These are phyloP conservation scores for Alviniconcha marisindica DNA, from an alignment of 1,140 invertebrate species.

Conservation along the genomic window DNA sequence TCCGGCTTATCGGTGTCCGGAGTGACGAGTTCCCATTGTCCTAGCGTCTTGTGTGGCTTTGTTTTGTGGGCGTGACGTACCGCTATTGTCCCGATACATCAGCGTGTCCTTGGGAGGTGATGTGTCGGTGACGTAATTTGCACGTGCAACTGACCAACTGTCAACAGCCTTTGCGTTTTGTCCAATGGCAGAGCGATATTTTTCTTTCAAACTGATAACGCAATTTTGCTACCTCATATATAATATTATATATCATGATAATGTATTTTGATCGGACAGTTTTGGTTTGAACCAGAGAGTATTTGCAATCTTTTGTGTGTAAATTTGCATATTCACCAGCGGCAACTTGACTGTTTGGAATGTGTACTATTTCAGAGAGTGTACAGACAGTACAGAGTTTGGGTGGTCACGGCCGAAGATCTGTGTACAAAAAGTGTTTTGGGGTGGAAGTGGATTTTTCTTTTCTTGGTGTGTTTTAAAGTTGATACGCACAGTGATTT, in stretches of 20 bases:
- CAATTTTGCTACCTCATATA: slow-evolving; percentile 25
- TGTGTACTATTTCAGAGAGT: not conserved
- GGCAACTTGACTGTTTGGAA: not conserved
- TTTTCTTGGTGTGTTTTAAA: not conserved
- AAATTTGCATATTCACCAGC: not conserved
- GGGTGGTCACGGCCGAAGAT: too few relatives aligned
- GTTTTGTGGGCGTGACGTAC: not conserved
- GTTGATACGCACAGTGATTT: not conserved
- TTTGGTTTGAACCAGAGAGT: slow-evolving; percentile 14
- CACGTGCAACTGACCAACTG: not conserved
- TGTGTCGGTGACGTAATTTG: not conserved
- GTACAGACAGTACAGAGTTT: not conserved
- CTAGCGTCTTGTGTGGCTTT: not conserved
- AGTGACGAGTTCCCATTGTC: not conserved
- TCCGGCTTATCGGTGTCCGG: not conserved
- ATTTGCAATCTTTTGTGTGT: not conserved
- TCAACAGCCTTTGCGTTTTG: slow-evolving; percentile 13
- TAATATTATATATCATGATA: not conserved
- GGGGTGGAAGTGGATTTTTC: not conserved
- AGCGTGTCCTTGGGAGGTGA: not conserved
- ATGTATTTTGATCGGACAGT: not conserved
- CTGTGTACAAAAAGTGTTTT: not conserved
- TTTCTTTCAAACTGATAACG: slow-evolving; percentile 15
- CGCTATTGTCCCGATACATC: not conserved
- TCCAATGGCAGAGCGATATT: not conserved